Evolutionary conservation across 1,140 invertebrate genomes (phyloP), one percentile per base, ranked within the genome.

Genomic region (Oscheius sp.): DNA sequence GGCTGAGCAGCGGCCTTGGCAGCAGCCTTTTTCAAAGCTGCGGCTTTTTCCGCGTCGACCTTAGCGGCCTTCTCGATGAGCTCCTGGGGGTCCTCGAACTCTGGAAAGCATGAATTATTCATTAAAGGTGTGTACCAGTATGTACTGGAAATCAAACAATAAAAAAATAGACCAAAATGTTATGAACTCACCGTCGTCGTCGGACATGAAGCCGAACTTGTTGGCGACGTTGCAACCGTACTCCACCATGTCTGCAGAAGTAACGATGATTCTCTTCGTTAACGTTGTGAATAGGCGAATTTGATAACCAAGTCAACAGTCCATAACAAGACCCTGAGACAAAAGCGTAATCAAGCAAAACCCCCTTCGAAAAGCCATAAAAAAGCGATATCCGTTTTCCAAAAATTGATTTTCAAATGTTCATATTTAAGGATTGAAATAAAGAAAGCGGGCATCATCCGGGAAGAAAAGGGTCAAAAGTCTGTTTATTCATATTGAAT

Each of bases 221-320:
- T 77, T 77, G 75, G 67, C 65, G 29, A 77, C 74, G 23, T 77
- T 73, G 34, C 62, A 59, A 35, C 76, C 76, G 76, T 77, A 77
- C 61, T 77, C 76, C 20, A 64, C 63, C 72, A 68, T 74, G 61
- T 38, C 26, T 63, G 61, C 49, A 20, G 49, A 15, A 20, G 49
- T 26, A 20, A 20, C 7, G 7, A 55, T 4, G 49, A 20, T 55
- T 7, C 49, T 55, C 23, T 23, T 55, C 23, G 15, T 55, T 15
- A 55, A n/a, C n/a, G n/a, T n/a, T n/a, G n/a, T n/a, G n/a, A n/a
- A n/a, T n/a, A n/a, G n/a, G n/a, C n/a, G n/a, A n/a, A n/a, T n/a
- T n/a, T n/a, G n/a, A n/a, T 42, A 42, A 55, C 49, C 49, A 55
- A 55, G 49, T 55, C 28, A 55, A 55, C 49, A 55, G 49, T 55